A percentile compares a stretch with the other conserved stretches of the same genome.
These are phyloP conservation scores for Syndactyla subalaris DNA, from an alignment of 2,797 vertebrate genomes.

Conservation along the genomic window DNA sequence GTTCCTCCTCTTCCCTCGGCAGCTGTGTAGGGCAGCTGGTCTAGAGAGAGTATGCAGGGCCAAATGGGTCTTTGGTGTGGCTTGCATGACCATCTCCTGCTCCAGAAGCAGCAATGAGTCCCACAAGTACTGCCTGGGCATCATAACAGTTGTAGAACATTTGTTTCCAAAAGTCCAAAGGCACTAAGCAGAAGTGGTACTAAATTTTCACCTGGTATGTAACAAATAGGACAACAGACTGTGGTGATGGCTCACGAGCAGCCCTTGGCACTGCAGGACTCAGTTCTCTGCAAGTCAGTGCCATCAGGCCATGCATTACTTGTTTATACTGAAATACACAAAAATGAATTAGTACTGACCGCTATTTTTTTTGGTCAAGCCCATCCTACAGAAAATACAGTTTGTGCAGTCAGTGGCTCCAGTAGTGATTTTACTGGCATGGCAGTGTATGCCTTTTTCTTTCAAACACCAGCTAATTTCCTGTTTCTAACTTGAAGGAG, in stretches of 20 bases:
- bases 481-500: neutral
- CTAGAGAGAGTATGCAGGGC: neutral
- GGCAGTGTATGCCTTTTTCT: neutral
- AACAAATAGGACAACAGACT: neutral
- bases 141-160: neutral
- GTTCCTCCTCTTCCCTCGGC: neutral
- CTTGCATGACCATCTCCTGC: neutral
- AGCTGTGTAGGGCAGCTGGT: neutral
- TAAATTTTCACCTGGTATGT: neutral
- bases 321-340: neutral
- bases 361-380: neutral
- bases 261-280: neutral
- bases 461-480: neutral
- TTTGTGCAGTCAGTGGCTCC: neutral
- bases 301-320: neutral
- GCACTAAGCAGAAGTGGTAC: neutral
- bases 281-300: neutral
- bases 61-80: neutral
- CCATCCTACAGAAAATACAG: neutral
- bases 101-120: neutral
- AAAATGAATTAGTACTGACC: neutral
- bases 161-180: neutral
- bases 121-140: neutral
- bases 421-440: neutral
- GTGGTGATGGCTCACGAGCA: neutral